Base-by-base conservation (phyloP, 2,888 invertebrate genomes). In the Podotricha telesiphe region DNA sequence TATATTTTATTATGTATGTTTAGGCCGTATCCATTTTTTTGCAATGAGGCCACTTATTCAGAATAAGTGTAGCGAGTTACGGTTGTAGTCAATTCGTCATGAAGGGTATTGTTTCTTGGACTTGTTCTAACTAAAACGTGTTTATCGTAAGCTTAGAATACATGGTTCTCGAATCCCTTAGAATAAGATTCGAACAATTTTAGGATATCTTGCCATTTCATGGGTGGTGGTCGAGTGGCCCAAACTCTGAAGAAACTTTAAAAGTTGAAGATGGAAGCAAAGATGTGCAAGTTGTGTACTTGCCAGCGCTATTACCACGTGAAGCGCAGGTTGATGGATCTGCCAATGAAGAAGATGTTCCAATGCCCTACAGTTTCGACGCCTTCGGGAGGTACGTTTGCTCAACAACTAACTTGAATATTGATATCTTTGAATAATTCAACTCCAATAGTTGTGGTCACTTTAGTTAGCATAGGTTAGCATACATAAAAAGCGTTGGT, bases 201-300 rank as follows among this genome's bases (percentile, higher is more conserved):
- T 76, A 89, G 90, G 86, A 88, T 64, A 74, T 86, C 47, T 72
- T 85, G 28, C 83, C 87, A 13, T 73, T 85, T 42, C 83, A 86
- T 51, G 85, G 87, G 42, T 76, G 74, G 77, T 75, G 82, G 78
- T 83, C 83, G 73, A 67, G 48, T 19, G 67, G 67, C 4, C 17
- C 55, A 6, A 61, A 55, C 15, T 45, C 64, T 1, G 69, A 58
- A 37, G 66, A 68, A 55, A 11, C 11, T 2, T 17, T 55, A n/a
- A 37, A 51, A 10, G n/a, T 59, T 37, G 50, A 55, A 47, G 65
- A 66, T 13, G 51, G 78, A 80, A 71, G 78, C 72, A 68, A 85
- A 0, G 94, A 95, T 62, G 94, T 94, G 76, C 95, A 95, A 81
- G 89, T 95, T 63, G 94, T 95, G 74, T 94, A 94, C 80, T 86